Evolutionary conservation across 1,140 invertebrate genomes (phyloP).

Genomic region (Rhyzopertha dominica): DNA sequence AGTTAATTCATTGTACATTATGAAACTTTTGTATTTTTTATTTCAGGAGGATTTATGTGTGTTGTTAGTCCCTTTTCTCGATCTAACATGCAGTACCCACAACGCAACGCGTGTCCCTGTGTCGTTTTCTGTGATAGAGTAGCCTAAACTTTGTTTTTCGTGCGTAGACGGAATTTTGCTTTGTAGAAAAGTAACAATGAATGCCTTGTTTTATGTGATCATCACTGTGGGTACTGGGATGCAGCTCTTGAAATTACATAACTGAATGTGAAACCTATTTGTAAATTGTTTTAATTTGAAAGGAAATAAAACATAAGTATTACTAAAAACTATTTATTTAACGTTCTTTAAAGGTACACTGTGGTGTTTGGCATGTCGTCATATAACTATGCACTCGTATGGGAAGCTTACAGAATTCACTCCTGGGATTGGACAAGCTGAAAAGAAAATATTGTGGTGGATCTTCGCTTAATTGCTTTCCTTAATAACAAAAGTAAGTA

Average conservation of each 20-base stretch:
- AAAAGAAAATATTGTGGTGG: conserved; percentile 31
- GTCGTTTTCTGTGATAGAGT: conserved; percentile 19
- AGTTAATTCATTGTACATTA: conserved; percentile 40
- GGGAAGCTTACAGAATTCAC: conserved; percentile 48
- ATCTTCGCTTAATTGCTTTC: too few relatives aligned
- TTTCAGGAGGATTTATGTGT: conserved; percentile 36
- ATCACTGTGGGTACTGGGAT: conserved; percentile 46
- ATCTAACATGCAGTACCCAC: conserved; percentile 38
- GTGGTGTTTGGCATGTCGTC: conserved; percentile 28
- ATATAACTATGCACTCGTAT: conserved; percentile 67
- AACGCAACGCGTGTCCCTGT: conserved; percentile 20
- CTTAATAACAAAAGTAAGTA: too few relatives aligned
- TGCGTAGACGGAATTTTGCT: too few relatives aligned
- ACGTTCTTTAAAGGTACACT: conserved; percentile 21
- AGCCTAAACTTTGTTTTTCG: too few relatives aligned
- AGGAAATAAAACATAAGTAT: conserved; percentile 42
- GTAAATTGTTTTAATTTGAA: conserved; percentile 45
- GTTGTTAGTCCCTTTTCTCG: conserved; percentile 32
- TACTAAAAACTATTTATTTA: conserved; percentile 27
- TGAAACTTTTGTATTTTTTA: conserved; percentile 37
- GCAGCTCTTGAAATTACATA: conserved; percentile 36
- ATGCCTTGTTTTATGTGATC: too few relatives aligned
- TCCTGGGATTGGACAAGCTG: conserved; percentile 55
- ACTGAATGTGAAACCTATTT: conserved; percentile 44
- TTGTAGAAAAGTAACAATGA: too few relatives aligned